These are phyloP conservation scores for Caloenas nicobarica DNA, from an alignment of 2,113 vertebrate species.

Conservation along the genomic window DNA sequence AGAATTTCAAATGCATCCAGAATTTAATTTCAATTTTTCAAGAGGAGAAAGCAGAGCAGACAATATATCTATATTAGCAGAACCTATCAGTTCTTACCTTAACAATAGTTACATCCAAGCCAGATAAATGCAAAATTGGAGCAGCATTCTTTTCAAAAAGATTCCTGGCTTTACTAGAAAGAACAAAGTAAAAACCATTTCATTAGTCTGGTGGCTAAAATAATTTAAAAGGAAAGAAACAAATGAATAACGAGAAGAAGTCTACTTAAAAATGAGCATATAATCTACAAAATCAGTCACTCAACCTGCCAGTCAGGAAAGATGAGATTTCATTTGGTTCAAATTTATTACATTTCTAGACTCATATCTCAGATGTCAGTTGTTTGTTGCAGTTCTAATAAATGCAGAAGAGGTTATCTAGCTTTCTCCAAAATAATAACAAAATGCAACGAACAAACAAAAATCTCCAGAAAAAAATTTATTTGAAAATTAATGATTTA, in stretches of 20 bases:
- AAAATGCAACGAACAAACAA: neutral
- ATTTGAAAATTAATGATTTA: conserved; percentile 27
- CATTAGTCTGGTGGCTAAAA: neutral
- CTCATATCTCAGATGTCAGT: neutral
- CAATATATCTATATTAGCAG: neutral
- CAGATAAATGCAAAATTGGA: conserved; percentile 94
- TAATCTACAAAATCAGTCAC: neutral
- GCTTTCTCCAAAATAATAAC: neutral
- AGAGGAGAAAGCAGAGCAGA: neutral
- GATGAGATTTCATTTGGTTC: neutral
- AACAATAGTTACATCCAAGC: conserved; percentile 89
- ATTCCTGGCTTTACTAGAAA: conserved; percentile 86
- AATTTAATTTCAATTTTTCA: neutral
- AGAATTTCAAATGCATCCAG: neutral
- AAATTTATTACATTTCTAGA: neutral
- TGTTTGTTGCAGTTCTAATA: conserved; percentile 3
- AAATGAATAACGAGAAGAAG: neutral
- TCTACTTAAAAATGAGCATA: neutral
- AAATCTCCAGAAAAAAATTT: conserved; percentile 17
- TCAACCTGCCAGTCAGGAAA: neutral
- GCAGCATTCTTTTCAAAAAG: conserved; percentile 98
- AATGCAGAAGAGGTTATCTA: neutral
- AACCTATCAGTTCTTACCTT: conserved; percentile 80
- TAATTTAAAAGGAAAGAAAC: neutral
- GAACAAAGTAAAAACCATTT: conserved; percentile 22